Evolutionary conservation across 2,797 vertebrate genomes (phyloP).

Genomic region (Balearica regulorum): DNA sequence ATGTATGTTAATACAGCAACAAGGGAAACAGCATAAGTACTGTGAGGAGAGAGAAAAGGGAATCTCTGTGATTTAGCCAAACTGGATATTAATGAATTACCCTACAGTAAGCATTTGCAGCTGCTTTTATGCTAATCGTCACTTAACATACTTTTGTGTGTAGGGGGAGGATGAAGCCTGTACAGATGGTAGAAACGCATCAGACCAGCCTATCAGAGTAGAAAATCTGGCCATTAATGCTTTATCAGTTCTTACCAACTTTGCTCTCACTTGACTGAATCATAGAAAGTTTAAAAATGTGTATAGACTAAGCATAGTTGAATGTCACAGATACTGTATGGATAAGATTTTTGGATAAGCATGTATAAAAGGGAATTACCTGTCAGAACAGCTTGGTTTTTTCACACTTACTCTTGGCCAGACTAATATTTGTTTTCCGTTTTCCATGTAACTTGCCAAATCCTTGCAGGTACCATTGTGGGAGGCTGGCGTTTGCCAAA

Average conservation of each 20-base stretch:
- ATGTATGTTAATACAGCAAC: slow-evolving; percentile 58
- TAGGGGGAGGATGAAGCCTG: not conserved
- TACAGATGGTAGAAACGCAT: not conserved
- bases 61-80: slow-evolving; percentile 42
- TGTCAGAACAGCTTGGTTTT: not conserved
- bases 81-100: slow-evolving; percentile 43
- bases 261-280: not conserved
- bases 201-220: not conserved
- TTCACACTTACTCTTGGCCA: not conserved
- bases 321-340: not conserved
- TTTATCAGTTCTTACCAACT: slow-evolving; percentile 5
- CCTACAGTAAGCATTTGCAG: not conserved
- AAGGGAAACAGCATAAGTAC: slow-evolving; percentile 29
- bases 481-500: not conserved
- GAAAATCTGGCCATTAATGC: slow-evolving; percentile 12
- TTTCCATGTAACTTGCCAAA: not conserved
- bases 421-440: not conserved
- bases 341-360: not conserved
- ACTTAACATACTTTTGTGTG: not conserved
- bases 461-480: not conserved
- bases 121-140: slow-evolving; percentile 14
- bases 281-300: not conserved
- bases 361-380: not conserved
- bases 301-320: not conserved
- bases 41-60: slow-evolving; percentile 21